phyloP scores from a whole-genome alignment of 2,888 invertebrate genomes.

The Melinaea marsaeus region DNA sequence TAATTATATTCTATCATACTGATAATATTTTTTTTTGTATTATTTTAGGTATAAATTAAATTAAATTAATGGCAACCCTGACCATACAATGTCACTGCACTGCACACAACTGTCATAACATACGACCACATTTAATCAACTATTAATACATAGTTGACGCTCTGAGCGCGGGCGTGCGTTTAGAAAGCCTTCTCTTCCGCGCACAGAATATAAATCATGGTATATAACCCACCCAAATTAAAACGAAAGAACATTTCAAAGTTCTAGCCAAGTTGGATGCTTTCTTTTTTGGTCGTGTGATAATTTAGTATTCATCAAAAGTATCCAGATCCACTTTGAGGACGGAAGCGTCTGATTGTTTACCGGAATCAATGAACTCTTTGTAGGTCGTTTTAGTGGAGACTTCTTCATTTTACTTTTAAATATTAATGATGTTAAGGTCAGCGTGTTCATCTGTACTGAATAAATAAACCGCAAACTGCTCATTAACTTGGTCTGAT shows the following conservation, averaged over 20 bases:
- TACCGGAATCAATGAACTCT: conserved; percentile 67
- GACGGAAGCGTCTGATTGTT: conserved; percentile 63
- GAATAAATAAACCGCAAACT: neutral
- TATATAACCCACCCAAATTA: conserved; percentile 32
- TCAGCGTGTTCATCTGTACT: conserved; percentile 9
- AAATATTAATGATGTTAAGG: conserved; percentile 30
- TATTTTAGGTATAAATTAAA: too few relatives aligned
- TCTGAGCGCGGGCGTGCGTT: conserved; percentile 29
- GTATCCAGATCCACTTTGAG: conserved; percentile 46
- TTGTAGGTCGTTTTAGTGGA: conserved; percentile 49
- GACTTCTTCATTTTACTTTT: conserved; percentile 25
- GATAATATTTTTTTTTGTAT: too few relatives aligned
- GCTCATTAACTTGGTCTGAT: neutral
- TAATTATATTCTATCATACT: too few relatives aligned
- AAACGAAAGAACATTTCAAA: conserved; percentile 19
- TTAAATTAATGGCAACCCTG: too few relatives aligned
- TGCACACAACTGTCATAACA: neutral
- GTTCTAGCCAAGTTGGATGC: conserved; percentile 9
- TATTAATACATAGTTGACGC: conserved; percentile 26
- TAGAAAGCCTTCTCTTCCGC: conserved; percentile 33
- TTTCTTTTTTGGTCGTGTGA: conserved; percentile 20
- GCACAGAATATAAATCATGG: conserved; percentile 34
- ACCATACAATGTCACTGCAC: neutral
- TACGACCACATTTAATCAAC: neutral
- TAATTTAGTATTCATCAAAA: conserved; percentile 51